These are phyloP conservation scores for Falco cherrug DNA, from an alignment of 2,797 vertebrate genomes.

Conservation along the genomic window DNA sequence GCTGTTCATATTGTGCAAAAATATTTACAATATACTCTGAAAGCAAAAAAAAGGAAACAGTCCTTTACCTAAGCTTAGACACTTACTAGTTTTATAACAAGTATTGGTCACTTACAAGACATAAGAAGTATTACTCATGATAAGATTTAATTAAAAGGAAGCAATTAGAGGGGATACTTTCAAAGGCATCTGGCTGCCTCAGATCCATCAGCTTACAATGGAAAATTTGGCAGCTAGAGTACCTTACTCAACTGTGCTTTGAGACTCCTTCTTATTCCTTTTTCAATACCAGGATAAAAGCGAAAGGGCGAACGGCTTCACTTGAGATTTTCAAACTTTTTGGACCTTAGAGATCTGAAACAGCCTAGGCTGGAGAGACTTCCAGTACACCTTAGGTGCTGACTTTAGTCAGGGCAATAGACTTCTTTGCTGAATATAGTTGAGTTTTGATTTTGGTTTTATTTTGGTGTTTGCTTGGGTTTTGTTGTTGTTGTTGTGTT, in stretches of 20 bases:
- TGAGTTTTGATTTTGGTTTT: neutral
- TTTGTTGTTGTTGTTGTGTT: neutral
- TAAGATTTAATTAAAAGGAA: neutral
- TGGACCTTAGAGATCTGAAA: neutral
- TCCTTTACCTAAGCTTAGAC: neutral
- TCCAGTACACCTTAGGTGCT: neutral
- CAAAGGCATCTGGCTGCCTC: neutral
- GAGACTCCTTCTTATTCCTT: neutral
- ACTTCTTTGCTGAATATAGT: neutral
- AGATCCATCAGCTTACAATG: neutral
- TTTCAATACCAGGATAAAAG: neutral
- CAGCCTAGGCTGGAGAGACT: neutral
- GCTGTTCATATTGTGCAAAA: neutral
- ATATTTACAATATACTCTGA: neutral
- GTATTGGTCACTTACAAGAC: neutral
- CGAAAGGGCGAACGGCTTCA: neutral
- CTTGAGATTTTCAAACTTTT: neutral
- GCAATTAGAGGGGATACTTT: neutral
- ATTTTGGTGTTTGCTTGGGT: too few species aligned
- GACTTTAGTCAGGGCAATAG: neutral
- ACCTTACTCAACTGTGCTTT: neutral
- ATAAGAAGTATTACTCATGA: neutral
- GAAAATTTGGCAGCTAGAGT: neutral
- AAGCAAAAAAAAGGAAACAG: neutral
- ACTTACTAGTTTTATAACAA: neutral